These are phyloP conservation scores for Corydoras maculifer DNA, from an alignment of 2,113 vertebrate species.

Conservation along the genomic window DNA sequence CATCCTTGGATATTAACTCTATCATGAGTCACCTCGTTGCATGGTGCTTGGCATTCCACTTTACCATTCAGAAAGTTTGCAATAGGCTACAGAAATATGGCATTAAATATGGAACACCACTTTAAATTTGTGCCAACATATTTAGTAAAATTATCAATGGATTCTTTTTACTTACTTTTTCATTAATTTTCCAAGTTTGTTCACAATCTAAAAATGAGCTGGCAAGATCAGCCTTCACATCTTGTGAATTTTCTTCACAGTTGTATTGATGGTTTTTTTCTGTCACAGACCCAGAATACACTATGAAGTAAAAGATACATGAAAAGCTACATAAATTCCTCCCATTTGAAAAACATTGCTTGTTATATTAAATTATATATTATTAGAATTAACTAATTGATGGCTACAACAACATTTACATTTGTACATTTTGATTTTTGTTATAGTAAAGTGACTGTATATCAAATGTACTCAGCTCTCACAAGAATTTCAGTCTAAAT, in stretches of 20 bases:
- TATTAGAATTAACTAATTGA: too few relatives aligned
- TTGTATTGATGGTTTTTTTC: not conserved
- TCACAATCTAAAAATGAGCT: not conserved
- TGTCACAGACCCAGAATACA: not conserved
- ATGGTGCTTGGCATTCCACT: slow-evolving; percentile 14
- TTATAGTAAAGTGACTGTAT: too few relatives aligned
- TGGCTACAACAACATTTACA: too few relatives aligned
- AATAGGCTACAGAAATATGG: slow-evolving; percentile 34
- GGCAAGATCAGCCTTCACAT: not conserved
- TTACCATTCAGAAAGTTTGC: rapidly evolving
- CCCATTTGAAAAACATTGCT: too few relatives aligned
- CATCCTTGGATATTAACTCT: slow-evolving; percentile 34
- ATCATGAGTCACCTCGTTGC: not conserved
- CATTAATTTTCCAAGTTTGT: not conserved
- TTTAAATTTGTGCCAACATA: not conserved
- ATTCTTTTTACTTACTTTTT: slow-evolving; percentile 18
- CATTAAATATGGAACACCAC: not conserved
- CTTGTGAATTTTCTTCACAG: not conserved
- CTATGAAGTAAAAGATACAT: slow-evolving; percentile 6
- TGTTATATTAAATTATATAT: too few relatives aligned
- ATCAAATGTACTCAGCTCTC: too few relatives aligned
- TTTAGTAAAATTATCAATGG: not conserved
- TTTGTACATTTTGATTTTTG: too few relatives aligned
- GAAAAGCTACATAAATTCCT: too few relatives aligned
- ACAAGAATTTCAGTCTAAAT: too few relatives aligned